Percentiles rank a stretch among this genome's conserved stretches.
These are phyloP conservation scores for Sarcophaga bullata DNA, from an alignment of 1,140 invertebrate genomes.

Conservation along the genomic window DNA sequence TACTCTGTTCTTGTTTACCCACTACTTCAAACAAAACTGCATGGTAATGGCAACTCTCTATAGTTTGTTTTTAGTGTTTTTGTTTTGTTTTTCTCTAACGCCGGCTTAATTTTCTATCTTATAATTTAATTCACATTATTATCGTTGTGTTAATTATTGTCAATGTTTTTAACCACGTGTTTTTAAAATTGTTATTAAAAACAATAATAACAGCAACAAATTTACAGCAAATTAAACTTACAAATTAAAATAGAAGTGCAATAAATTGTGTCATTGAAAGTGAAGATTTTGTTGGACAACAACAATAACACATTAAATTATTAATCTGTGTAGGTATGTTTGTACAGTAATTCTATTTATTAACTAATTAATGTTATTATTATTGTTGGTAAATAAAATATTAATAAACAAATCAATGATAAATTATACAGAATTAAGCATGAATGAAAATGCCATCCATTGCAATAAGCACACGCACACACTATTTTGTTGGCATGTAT, in stretches of 20 bases:
- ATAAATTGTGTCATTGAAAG: not conserved
- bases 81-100: not conserved
- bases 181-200: not conserved
- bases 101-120: not conserved
- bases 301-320: too few relatives aligned
- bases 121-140: not conserved
- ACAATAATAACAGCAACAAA: not conserved
- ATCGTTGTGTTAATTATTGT: not conserved
- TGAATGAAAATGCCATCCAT: too few relatives aligned
- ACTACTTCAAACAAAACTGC: not conserved
- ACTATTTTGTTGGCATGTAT: too few relatives aligned
- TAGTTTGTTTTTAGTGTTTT: not conserved
- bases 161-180: not conserved
- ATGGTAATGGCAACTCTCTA: not conserved
- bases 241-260: not conserved
- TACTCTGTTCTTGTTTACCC: not conserved
- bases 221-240: not conserved
- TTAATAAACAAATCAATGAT: too few relatives aligned
- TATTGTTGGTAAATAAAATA: too few relatives aligned
- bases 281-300: not conserved
- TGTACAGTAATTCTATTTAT: too few relatives aligned
- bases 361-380: too few relatives aligned
- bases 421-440: too few relatives aligned
- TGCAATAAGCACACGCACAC: too few relatives aligned
- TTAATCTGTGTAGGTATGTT: too few relatives aligned